Percentiles rank a stretch among this genome's conserved stretches.
Evolutionary conservation across 2,888 invertebrate species (phyloP).

Genomic region (Eristalis intricaria): DNA sequence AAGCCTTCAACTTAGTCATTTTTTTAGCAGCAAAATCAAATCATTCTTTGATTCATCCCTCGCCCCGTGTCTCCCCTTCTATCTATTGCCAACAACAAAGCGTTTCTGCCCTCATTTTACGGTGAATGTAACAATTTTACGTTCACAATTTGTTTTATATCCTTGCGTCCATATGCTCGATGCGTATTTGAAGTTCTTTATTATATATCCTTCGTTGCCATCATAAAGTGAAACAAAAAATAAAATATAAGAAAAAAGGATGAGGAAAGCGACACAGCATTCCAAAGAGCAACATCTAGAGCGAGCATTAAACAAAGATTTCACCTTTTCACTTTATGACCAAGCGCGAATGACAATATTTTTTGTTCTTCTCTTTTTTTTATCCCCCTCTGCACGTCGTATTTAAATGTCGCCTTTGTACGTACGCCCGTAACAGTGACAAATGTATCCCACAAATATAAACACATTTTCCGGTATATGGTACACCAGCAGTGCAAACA

Average conservation of each 20-base stretch:
- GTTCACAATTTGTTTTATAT: conserved; percentile 56
- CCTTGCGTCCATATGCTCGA: neutral
- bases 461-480: neutral
- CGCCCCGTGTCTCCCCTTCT: neutral
- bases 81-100: neutral
- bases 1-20: too few relatives aligned
- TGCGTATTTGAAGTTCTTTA: conserved; percentile 29
- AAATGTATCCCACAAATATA: neutral
- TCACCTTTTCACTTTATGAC: conserved; percentile 31
- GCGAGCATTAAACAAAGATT: conserved; percentile 42
- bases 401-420: neutral
- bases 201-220: neutral
- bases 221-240: neutral
- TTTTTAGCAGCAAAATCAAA: too few relatives aligned
- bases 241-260: neutral
- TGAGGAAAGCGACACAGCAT: neutral
- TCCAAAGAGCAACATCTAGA: neutral
- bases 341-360: conserved; percentile 12
- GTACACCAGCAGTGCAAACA: neutral
- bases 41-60: neutral
- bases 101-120: conserved; percentile 24
- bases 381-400: neutral
- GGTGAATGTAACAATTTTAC: conserved; percentile 43
- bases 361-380: neutral
- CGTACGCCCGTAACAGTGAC: neutral